Base-by-base conservation (phyloP, 53 echinoderm and acorn worm genomes). In the Echinarachnius parma region DNA sequence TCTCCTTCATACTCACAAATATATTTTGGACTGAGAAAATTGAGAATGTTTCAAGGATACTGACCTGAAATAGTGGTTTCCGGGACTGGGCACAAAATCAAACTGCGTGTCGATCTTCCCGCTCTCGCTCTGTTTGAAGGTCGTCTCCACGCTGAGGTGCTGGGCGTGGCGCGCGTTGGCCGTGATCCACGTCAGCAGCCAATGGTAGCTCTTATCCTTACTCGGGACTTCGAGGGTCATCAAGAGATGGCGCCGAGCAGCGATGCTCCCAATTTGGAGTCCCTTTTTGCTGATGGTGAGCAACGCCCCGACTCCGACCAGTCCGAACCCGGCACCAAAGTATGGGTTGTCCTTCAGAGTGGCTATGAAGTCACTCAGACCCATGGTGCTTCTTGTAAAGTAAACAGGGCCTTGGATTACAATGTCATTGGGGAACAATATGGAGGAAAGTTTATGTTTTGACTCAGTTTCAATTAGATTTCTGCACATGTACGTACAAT, bases 211-310 rank as follows among this genome's bases (percentile, higher is more conserved):
- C 66, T 93, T 94, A 57, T 94, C 95, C 65, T 86, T 85, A 48
- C 95, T 94, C 4, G 95, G 90, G 2, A 94, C 90, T 57, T 94
- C 95, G 59, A 94, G 45, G 1, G 95, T 94, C 95, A 94, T 94
- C 78, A 94, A 50, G 23, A 80, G 75, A 21, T 94, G 84, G 50
- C 95, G 59, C 19, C 95, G 78, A 22, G 87, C 81, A 18, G 90
- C 90, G 14, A 94, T 86, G 62, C 75, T 87, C 4, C 95, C 95
- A 49, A 83, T 87, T 56, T 94, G 95, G 0, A 81, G 55, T 21
- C 95, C 95, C 31, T 94, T 94, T 70, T 86, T 89, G 21, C 81
- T 76, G 26, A 87, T 46, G 10, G 95, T 82, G 20, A 94, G 64
- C 5, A 81, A 44, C 19, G 95, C 84, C 2, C 95, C 95, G 23